Evolutionary conservation across 2,113 vertebrate genomes (phyloP), one percentile per base, ranked within the genome.

Genomic region (Symphodus melops): DNA sequence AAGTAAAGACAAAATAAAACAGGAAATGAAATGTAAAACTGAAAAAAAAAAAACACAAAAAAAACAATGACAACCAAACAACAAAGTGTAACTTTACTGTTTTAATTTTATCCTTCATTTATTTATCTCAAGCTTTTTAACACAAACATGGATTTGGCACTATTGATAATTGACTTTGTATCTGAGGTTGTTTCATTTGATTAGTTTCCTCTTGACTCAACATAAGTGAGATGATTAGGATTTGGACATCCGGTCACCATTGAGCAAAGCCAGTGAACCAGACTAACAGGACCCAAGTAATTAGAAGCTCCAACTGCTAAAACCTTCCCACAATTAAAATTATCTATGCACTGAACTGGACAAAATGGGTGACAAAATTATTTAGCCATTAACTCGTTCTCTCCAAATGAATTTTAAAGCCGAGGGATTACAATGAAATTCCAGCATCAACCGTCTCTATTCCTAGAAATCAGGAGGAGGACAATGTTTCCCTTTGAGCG

Each of bases 401-500:
- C 17, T 20, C 12, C 37, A 55, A 67, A 16, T 17, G 5, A 48
- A 7, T 8, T 37, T n/a, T 46, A 19, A 23, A 19, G 33, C 14
- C 3, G 8, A 39, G 17, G 6, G 44, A 25, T 19, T 2, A 8
- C 7, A 21, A n/a, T 52, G 11, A n/a, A 28, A 16, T 48, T 44
- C 16, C 54, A 70, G 54, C 28, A 44, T 62, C 13, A 1, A 25
- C 37, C 2, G 7, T 16, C 33, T 72, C 64, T 12, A 9, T 87
- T 79, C 71, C 72, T n/a, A 64, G 67, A 85, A 87, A 54, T 12
- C 9, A 8, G 52, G 2, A n/a, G n/a, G 20, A 48, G 77, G 56
- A 92, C 92, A 93, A 86, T 75, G 52, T 25, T 36, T 54, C n/a
- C 74, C 68, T 86, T 86, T 92, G 77, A 92, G 64, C 7, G 0